Percentiles rank a stretch among this genome's conserved stretches.
Evolutionary conservation across 1,140 invertebrate species (phyloP).

Genomic region (Pogonomyrmex barbatus): DNA sequence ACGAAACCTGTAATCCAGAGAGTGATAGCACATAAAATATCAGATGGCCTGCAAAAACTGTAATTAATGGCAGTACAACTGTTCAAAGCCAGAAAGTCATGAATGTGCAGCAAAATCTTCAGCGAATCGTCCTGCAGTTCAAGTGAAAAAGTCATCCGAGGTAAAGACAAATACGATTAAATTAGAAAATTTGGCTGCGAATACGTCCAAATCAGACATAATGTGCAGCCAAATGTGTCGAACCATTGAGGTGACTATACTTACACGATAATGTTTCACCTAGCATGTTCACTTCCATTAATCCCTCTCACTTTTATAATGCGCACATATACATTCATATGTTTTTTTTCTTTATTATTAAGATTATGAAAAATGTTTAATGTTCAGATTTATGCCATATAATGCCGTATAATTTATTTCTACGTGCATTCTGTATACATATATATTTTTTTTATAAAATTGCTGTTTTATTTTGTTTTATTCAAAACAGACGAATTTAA

Average conservation of each 20-base stretch:
- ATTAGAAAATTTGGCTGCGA: conserved; percentile 87
- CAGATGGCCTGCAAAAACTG: conserved; percentile 57
- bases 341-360: conserved; percentile 12
- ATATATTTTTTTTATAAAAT: neutral
- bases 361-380: neutral
- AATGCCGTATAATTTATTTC: neutral
- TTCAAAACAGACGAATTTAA: neutral
- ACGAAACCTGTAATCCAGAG: conserved; percentile 46
- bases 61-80: conserved; percentile 57
- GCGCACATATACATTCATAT: neutral
- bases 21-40: conserved; percentile 54
- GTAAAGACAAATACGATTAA: conserved; percentile 85
- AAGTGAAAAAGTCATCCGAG: conserved; percentile 68
- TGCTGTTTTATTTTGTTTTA: neutral
- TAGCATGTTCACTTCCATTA: conserved; percentile 38
- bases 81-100: conserved; percentile 67
- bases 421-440: neutral
- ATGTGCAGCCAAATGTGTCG: too few relatives aligned
- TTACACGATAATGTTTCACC: conserved; percentile 72
- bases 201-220: conserved; percentile 86
- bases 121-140: conserved; percentile 84
- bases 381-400: neutral
- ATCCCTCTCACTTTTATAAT: conserved; percentile 14
- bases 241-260: conserved; percentile 86
- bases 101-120: conserved; percentile 74